Evolutionary conservation across 2,888 invertebrate genomes (phyloP), one percentile per base, ranked within the genome.

Genomic region (Cantharis flavilabris): DNA sequence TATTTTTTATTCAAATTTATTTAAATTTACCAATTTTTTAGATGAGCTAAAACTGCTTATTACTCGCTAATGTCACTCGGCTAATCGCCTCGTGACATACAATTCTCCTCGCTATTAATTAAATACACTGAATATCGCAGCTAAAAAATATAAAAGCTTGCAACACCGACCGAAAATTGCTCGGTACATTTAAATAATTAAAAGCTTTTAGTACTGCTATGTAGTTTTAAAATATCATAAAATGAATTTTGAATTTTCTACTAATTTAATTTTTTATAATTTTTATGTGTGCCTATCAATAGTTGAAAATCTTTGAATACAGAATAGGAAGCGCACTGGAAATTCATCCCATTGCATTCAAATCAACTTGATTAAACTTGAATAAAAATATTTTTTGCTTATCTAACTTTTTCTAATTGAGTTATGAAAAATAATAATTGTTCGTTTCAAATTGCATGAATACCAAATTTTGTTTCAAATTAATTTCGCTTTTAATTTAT

Each of bases 211-310:
- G 5, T 20, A 3, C 20, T 20, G 3, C 20, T 30, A 30, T 11
- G 10, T n/a, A 49, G n/a, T 49, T 49, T 49, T 4, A 33, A 33
- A 33, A 33, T 13, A 33, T 33, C 13, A 16, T 16, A 16, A 16
- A 16, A 16, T 16, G 3, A 14, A 9, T 49, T 49, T 28, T 49
- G 23, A 49, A 49, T 1, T 49, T n/a, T 0, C n/a, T 2, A 62
- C 23, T 72, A 72, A 72, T 72, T 72, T 23, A 67, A 23, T 72
- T 72, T 30, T 72, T 14, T 72, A 72, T 72, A 14, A 23, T 49
- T 49, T 72, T 20, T 67, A 49, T 11, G n/a, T n/a, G 23, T 23
- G 5, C 23, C 14, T 28, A 65, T 72, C 23, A 20, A 18, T 20
- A 64, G 67, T 72, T 65, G 23, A 65, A 30, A 33, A 72, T 72